Conservation (phyloP, 2,113 vertebrate species). For the Clarias gariepinus region DNA sequence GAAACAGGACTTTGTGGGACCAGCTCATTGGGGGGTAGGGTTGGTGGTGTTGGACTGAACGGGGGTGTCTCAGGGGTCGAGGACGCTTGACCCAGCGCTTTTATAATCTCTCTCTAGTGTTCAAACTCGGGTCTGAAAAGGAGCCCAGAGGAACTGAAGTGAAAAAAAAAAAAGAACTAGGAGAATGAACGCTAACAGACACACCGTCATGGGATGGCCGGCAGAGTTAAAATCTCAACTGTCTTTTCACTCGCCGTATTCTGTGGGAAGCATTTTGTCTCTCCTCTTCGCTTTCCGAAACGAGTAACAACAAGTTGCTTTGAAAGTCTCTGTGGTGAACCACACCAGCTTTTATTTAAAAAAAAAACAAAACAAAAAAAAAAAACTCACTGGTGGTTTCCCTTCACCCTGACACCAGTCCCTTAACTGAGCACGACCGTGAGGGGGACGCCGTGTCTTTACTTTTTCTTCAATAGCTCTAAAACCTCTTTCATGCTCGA, state of each 20-base stretch:
- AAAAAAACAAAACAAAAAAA: conserved; percentile 29
- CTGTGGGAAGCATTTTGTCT: conserved; percentile 28
- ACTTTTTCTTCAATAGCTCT: background rate
- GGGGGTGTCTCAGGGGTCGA: background rate
- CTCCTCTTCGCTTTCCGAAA: conserved; percentile 30
- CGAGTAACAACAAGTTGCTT: conserved; percentile 48
- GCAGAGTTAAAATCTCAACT: background rate
- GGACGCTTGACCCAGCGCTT: conserved; percentile 19
- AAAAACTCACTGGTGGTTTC: conserved; percentile 24
- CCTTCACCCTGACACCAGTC: conserved; percentile 24
- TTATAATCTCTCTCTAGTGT: background rate
- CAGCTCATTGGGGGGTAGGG: background rate
- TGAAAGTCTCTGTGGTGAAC: conserved; percentile 49
- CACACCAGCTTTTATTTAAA: background rate
- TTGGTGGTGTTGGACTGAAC: background rate
- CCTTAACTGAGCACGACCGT: conserved; percentile 27
- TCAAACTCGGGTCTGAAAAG: background rate
- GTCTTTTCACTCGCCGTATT: conserved; percentile 5
- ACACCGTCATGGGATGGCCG: background rate
- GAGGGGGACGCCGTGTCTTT: conserved; percentile 18
- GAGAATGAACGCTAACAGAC: no score
- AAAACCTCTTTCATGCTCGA: conserved; percentile 53
- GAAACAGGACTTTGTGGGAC: conserved; percentile 8
- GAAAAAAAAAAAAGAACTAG: no score
- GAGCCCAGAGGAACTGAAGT: background rate